Conservation (phyloP, 1,140 invertebrate genomes). For the Papilio aristodemus region DNA sequence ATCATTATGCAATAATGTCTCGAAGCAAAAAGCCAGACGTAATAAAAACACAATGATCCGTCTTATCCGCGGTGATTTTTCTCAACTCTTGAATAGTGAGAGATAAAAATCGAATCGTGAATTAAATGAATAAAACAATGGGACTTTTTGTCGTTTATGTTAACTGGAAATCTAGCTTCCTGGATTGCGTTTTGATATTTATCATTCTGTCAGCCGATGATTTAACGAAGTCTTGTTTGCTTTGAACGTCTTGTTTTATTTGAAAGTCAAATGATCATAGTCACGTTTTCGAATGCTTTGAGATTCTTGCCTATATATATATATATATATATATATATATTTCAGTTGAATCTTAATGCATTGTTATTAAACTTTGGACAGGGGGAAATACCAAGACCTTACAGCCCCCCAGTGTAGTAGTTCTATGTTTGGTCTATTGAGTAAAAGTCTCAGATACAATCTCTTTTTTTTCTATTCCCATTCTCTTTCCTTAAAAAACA, state of each 20-base stretch:
- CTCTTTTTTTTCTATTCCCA: too few species aligned
- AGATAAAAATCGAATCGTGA: constrained; percentile 11
- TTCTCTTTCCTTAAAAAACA: too few species aligned
- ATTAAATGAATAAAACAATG: constrained; percentile 13
- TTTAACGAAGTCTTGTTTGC: constrained; percentile 8
- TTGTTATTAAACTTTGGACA: too few species aligned
- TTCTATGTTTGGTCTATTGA: too few species aligned
- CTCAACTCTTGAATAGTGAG: constrained; percentile 1
- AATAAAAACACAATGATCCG: constrained; percentile 9
- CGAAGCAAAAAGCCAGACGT: neutral
- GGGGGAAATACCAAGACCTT: too few species aligned
- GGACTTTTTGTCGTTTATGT: neutral
- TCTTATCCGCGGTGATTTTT: constrained; percentile 5
- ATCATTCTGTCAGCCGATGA: constrained; percentile 28
- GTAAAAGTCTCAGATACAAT: too few species aligned
- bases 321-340: neutral
- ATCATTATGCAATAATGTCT: neutral
- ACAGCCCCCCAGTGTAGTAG: too few species aligned
- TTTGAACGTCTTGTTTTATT: neutral
- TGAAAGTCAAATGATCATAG: too few species aligned
- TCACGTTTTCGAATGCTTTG: too few species aligned
- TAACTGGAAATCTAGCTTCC: constrained; percentile 13
- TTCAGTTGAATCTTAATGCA: neutral
- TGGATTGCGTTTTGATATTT: neutral
- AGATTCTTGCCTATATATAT: too few species aligned